These are phyloP conservation scores for Mnemiopsis leidyi DNA, from an alignment of 37 sponge, comb jelly and placozoan genomes.

Conservation along the genomic window DNA sequence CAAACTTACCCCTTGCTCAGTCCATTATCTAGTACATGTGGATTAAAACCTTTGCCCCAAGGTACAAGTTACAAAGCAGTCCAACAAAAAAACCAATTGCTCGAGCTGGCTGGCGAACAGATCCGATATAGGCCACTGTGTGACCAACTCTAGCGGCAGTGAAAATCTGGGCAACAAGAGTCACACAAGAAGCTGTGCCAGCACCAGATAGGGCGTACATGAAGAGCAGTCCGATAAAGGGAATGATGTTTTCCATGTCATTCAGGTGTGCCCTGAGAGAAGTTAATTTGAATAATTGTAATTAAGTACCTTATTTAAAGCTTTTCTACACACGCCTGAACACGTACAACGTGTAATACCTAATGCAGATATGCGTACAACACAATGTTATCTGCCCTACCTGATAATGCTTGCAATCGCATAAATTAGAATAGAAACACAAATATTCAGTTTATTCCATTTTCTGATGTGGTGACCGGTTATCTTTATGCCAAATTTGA, in stretches of 20 bases:
- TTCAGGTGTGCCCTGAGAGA: background rate
- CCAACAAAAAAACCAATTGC: background rate
- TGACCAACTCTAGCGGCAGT: background rate
- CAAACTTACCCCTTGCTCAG: background rate
- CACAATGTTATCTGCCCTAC: no score
- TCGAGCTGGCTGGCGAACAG: background rate
- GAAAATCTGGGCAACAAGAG: background rate
- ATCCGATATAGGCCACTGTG: background rate
- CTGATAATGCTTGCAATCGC: no score
- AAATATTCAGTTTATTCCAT: background rate
- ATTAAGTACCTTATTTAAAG: no score
- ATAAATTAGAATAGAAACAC: no score
- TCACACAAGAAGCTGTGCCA: background rate
- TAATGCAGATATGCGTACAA: no score
- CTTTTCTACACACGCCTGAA: no score
- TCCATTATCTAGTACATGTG: background rate
- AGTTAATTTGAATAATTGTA: no score
- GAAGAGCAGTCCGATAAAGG: background rate
- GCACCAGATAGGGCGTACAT: background rate
- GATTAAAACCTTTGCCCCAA: background rate
- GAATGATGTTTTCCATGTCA: background rate
- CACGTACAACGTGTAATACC: no score
- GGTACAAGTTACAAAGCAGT: background rate
- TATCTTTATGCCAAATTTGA: no score
- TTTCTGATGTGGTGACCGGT: no score